phyloP scores from a whole-genome alignment of 1,140 invertebrate genomes.

The Ips typographus region DNA sequence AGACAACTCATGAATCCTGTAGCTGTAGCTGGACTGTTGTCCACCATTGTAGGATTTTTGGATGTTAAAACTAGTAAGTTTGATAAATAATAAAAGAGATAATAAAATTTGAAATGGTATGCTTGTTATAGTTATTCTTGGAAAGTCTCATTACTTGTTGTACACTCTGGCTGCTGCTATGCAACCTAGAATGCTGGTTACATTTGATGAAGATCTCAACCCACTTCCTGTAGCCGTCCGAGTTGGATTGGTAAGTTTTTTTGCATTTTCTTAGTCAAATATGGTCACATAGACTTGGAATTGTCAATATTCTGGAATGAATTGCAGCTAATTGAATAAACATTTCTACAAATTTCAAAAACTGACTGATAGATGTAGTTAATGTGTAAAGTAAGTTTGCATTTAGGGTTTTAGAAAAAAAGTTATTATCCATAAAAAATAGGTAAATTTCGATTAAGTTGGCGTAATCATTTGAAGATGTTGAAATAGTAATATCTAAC shows the following conservation, averaged over 20 bases:
- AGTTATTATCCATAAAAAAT: too few relatives aligned
- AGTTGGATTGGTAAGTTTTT: constrained; percentile 81
- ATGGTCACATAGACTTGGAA: too few relatives aligned
- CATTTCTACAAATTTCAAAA: too few relatives aligned
- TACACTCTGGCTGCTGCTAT: constrained; percentile 96
- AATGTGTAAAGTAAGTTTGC: too few relatives aligned
- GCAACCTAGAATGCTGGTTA: constrained; percentile 99
- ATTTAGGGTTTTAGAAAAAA: too few relatives aligned
- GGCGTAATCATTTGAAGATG: too few relatives aligned
- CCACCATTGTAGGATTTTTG: constrained; percentile 89
- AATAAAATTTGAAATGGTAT: neutral
- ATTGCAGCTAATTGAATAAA: too few relatives aligned
- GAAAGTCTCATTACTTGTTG: constrained; percentile 94
- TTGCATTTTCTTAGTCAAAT: neutral
- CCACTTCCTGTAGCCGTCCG: constrained; percentile 94
- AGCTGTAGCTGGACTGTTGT: constrained; percentile 89
- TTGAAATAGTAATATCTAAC: too few relatives aligned
- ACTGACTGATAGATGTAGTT: too few relatives aligned
- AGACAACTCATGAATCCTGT: constrained; percentile 93
- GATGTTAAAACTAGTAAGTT: constrained; percentile 95
- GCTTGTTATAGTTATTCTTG: constrained; percentile 79
- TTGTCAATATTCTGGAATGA: too few relatives aligned
- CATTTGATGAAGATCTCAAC: constrained; percentile 95
- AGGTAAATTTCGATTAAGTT: too few relatives aligned
- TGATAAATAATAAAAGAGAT: neutral